These are phyloP conservation scores for Melanogrammus aeglefinus DNA, from an alignment of 2,797 vertebrate species.

Conservation along the genomic window DNA sequence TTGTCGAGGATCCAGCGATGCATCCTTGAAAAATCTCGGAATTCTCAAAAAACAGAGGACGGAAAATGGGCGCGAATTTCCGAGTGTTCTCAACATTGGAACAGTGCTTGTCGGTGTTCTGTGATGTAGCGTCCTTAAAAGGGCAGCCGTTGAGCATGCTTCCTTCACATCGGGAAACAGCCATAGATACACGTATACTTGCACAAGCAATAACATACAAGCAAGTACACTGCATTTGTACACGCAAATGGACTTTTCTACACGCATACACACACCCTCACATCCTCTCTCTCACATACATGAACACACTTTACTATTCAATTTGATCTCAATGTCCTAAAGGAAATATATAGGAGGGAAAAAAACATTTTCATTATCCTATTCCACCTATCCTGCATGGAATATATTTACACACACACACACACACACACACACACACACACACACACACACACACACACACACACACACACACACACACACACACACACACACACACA, in stretches of 20 bases:
- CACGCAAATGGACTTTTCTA: background rate
- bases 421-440: constrained; percentile 24
- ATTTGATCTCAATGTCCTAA: background rate
- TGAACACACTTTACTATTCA: background rate
- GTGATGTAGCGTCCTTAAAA: too few species aligned
- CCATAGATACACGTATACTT: too few species aligned
- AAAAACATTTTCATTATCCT: background rate
- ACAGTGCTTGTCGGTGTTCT: too few species aligned
- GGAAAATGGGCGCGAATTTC: too few species aligned
- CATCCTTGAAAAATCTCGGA: too few species aligned
- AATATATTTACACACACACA: background rate
- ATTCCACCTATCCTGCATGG: constrained; percentile 7
- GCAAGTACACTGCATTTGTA: too few species aligned
- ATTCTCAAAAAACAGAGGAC: too few species aligned
- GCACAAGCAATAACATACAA: too few species aligned
- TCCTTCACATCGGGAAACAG: too few species aligned
- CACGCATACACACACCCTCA: background rate
- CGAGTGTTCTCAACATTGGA: too few species aligned
- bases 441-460: constrained; percentile 30
- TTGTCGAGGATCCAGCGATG: too few species aligned
- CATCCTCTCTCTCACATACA: background rate
- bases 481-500: constrained; percentile 14
- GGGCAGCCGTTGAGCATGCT: too few species aligned
- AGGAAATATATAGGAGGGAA: background rate
- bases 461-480: constrained; percentile 22